Percentiles rank a stretch among this genome's conserved stretches.
Evolutionary conservation across 2,797 vertebrate genomes (phyloP).

Genomic region (Galaxias olidus): DNA sequence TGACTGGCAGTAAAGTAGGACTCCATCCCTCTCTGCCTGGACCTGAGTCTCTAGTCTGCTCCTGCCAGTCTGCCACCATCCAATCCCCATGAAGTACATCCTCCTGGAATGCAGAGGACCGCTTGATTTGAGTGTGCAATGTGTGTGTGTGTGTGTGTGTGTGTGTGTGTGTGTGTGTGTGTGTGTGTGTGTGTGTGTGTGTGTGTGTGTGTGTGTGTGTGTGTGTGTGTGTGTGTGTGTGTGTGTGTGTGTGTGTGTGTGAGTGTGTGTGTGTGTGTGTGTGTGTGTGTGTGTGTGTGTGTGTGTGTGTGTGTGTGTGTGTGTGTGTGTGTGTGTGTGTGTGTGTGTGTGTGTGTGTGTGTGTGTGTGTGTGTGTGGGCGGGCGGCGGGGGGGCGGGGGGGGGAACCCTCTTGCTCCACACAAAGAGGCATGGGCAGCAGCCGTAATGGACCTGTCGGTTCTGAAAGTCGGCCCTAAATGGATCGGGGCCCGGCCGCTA

Average conservation of each 20-base stretch:
- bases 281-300: slow-evolving; percentile 21
- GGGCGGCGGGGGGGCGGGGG: too few species aligned
- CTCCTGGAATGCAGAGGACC: background rate
- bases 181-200: slow-evolving; percentile 12
- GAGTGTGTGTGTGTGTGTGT: slow-evolving; percentile 26
- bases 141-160: background rate
- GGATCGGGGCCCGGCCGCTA: too few species aligned
- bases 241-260: slow-evolving; percentile 2
- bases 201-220: background rate
- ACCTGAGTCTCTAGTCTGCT: too few species aligned
- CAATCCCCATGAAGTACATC: background rate
- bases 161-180: slow-evolving; percentile 22
- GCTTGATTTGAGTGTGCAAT: background rate
- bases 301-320: slow-evolving; percentile 30
- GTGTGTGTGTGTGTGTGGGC: background rate
- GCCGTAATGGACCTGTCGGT: too few species aligned
- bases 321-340: background rate
- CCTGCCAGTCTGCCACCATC: background rate
- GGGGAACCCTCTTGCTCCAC: too few species aligned
- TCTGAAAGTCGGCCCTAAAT: too few species aligned
- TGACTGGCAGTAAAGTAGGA: too few species aligned
- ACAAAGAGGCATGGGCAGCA: too few species aligned
- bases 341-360: background rate
- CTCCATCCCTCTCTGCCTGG: background rate
- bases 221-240: background rate